phyloP scores from a whole-genome alignment of 2,888 invertebrate species.

The Platycheirus albimanus region DNA sequence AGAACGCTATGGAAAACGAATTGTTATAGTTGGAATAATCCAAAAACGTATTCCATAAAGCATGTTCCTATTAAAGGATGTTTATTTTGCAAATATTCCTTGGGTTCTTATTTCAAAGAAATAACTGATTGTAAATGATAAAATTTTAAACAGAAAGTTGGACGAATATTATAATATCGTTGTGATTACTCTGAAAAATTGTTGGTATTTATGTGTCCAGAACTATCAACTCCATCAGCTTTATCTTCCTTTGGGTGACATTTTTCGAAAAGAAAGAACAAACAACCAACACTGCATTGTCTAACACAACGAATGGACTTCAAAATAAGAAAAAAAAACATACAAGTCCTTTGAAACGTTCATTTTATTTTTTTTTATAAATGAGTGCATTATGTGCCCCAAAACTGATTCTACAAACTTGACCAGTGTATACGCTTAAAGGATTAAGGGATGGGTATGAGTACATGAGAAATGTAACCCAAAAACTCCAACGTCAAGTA shows the following conservation, averaged over 20 bases:
- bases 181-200: conserved; percentile 48
- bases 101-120: too few species aligned
- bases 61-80: too few species aligned
- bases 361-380: conserved; percentile 35
- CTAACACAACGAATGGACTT: not conserved
- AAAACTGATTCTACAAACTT: conserved; percentile 34
- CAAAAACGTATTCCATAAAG: too few species aligned
- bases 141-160: too few species aligned
- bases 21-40: too few species aligned
- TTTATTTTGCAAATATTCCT: too few species aligned
- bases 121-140: too few species aligned
- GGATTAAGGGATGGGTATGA: not conserved
- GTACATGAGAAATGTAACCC: conserved; percentile 3
- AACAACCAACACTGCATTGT: not conserved
- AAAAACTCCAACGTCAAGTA: not conserved
- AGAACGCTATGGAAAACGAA: too few species aligned
- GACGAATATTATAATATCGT: too few species aligned
- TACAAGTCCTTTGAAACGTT: conserved; percentile 24
- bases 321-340: not conserved
- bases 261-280: not conserved
- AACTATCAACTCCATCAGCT: conserved; percentile 12
- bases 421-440: conserved; percentile 24
- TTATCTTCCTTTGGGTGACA: not conserved
- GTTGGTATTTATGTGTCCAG: conserved; percentile 39
- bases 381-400: conserved; percentile 25